phyloP scores from a whole-genome alignment of 2,888 invertebrate genomes.

The Enchytraeus crypticus region DNA sequence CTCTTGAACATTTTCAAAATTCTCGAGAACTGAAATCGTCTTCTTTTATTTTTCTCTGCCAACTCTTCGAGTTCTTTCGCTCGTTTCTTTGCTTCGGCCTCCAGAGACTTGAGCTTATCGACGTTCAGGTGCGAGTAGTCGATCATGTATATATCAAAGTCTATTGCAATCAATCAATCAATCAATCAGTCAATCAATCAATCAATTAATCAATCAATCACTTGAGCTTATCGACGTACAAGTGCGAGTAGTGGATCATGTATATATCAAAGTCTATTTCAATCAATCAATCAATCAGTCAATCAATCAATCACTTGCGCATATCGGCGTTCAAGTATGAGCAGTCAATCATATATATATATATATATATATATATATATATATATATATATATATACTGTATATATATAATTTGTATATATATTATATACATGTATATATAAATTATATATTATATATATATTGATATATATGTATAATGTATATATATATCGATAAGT shows the following conservation, averaged over 20 bases:
- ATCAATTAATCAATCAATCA: no score
- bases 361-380: no score
- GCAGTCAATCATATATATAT: slow-evolving; percentile 19
- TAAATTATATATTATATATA: no score
- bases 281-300: no score
- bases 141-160: slow-evolving; percentile 11
- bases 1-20: not conserved
- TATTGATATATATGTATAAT: no score
- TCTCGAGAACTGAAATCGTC: not conserved
- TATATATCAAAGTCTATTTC: slow-evolving; percentile 15
- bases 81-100: slow-evolving; percentile 15
- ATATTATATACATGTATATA: no score
- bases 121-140: slow-evolving; percentile 22
- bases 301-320: slow-evolving; percentile 15
- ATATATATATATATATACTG: no score
- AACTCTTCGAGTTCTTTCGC: slow-evolving; percentile 11
- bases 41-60: not conserved
- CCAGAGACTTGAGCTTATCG: slow-evolving; percentile 17
- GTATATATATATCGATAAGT: no score
- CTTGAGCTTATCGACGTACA: slow-evolving; percentile 20
- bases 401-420: no score
- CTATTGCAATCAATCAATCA: no score
- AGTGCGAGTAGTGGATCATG: slow-evolving; percentile 18
- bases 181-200: no score
- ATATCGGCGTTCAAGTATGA: slow-evolving; percentile 17